These are phyloP conservation scores for Rhynchonycteris naso DNA, from an alignment of 2,797 vertebrate species.

Conservation along the genomic window DNA sequence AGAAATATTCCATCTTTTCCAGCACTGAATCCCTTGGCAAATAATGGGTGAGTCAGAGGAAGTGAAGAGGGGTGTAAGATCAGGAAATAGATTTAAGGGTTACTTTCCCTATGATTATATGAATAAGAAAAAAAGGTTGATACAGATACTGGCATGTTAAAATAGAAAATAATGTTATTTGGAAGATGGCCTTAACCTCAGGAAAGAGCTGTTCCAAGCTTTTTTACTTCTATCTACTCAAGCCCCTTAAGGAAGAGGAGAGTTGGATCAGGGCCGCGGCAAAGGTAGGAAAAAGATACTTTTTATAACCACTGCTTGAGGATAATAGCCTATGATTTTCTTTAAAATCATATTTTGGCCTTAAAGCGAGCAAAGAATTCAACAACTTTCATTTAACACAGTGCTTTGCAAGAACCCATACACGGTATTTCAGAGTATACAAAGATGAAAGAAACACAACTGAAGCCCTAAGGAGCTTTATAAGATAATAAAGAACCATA, in stretches of 20 bases:
- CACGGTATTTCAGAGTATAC: slow-evolving; percentile 39
- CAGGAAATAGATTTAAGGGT: background rate
- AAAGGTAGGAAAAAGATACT: slow-evolving; percentile 2
- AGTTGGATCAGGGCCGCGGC: background rate
- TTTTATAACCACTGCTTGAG: slow-evolving; percentile 28
- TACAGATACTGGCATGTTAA: background rate
- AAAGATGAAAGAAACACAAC: slow-evolving; percentile 49
- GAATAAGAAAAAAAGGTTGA: slow-evolving; percentile 4
- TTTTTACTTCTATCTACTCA: slow-evolving; percentile 17
- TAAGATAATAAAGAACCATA: slow-evolving; percentile 32
- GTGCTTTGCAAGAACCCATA: slow-evolving; percentile 46
- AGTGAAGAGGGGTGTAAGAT: background rate
- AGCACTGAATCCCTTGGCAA: background rate
- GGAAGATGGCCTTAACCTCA: slow-evolving; percentile 6
- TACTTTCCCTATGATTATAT: slow-evolving; percentile 30
- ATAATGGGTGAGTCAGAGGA: background rate
- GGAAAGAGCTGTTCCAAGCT: background rate
- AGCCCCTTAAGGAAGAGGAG: background rate
- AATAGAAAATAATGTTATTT: background rate
- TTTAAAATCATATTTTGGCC: slow-evolving; percentile 39
- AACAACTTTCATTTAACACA: slow-evolving; percentile 43
- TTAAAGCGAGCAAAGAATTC: slow-evolving; percentile 34
- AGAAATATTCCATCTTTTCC: background rate
- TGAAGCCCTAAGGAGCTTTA: slow-evolving; percentile 7
- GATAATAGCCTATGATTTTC: background rate